Base-by-base conservation (phyloP, 2,888 invertebrate genomes). In the Agriopis leucophaearia region DNA sequence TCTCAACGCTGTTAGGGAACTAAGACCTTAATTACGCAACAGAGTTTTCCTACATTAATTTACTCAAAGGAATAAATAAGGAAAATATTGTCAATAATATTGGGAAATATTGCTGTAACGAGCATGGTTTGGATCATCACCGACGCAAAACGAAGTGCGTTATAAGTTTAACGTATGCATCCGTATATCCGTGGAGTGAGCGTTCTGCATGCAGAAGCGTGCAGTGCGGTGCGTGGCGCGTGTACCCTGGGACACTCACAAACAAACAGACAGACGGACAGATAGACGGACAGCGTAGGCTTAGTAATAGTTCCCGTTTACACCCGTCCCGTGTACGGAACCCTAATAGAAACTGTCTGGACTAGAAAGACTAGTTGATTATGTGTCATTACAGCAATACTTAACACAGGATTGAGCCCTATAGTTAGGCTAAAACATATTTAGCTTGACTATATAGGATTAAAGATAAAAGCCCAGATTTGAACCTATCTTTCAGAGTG, bases 21-120 rank as follows among this genome's bases (percentile, higher is more conserved):
- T 67, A 38, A 38, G 40, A 40, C 38, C 47, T 35, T 62, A 67
- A 62, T 66, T 61, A 60, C 13, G 51, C 35, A 16, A 9, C 48
- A 52, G 50, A 67, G 51, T 66, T 66, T 59, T 57, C 9, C 45
- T 62, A 0, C 18, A 15, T 15, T 57, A 62, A 66, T 40, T 62
- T 27, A 54, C 35, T 67, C 58, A 48, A n/a, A 16, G 16, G 9
- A n/a, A 59, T 57, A 57, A 36, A 42, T 50, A 18, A 57, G 36
- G 64, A 57, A 57, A 48, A 27, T 27, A 27, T 27, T 27, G 27
- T 27, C n/a, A 27, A 62, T 48, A 42, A 27, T 12, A n/a, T 50
- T 40, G 16, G 8, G 12, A 8, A 10, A 38, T 15, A 15, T 38
- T 15, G 10, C 38, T 51, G 13, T 6, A 3, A 36, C 36, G 35